These are phyloP conservation scores for Dicentrarchus labrax DNA, from an alignment of 2,113 vertebrate genomes.

Conservation along the genomic window DNA sequence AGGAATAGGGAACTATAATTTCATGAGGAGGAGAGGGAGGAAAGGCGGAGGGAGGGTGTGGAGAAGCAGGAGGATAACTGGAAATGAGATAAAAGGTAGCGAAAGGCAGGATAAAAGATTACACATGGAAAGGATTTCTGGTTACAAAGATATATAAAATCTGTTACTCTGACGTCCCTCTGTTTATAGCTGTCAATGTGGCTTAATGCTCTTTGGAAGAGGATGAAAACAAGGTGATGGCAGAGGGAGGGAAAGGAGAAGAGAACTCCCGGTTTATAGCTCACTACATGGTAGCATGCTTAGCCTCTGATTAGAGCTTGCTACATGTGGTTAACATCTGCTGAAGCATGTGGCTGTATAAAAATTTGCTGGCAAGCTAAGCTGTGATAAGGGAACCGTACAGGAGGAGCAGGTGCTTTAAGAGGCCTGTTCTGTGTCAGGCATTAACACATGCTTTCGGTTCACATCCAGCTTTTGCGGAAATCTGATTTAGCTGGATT, in stretches of 20 bases:
- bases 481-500: slow-evolving; percentile 27
- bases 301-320: slow-evolving; percentile 50
- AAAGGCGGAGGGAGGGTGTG: neutral
- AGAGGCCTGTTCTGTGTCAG: neutral
- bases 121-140: slow-evolving; percentile 28
- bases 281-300: slow-evolving; percentile 22
- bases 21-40: slow-evolving; percentile 1
- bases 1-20: slow-evolving; percentile 29
- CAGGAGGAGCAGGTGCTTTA: slow-evolving; percentile 31
- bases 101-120: slow-evolving; percentile 28
- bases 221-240: slow-evolving; percentile 33
- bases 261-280: slow-evolving; percentile 31
- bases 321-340: slow-evolving; percentile 70
- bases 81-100: slow-evolving; percentile 17
- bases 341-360: slow-evolving; percentile 50
- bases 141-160: slow-evolving; percentile 18
- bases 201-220: slow-evolving; percentile 43
- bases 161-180: slow-evolving; percentile 22
- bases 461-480: slow-evolving; percentile 6
- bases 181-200: slow-evolving; percentile 35
- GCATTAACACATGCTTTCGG: neutral
- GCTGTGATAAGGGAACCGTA: neutral
- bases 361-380: slow-evolving; percentile 51
- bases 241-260: slow-evolving; percentile 5
- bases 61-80: neutral